Evolutionary conservation across 2,797 vertebrate species (phyloP).

Genomic region (Monodelphis domestica): DNA sequence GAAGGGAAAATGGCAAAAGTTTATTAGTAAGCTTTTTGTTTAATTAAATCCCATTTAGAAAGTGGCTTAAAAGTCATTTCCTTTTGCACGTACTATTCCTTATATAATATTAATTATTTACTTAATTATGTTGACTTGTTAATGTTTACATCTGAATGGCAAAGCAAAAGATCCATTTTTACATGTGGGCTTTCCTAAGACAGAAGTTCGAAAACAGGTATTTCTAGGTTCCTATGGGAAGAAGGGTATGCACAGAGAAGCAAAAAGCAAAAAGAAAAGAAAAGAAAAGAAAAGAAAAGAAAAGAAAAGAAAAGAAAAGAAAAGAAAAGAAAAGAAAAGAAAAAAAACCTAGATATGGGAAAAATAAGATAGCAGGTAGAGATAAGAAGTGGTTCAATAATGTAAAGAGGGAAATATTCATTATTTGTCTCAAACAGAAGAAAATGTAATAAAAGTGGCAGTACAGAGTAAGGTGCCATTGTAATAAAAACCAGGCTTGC

Average conservation of each 20-base stretch:
- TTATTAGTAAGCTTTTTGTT: not conserved
- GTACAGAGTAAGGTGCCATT: constrained; percentile 24
- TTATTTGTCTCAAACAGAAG: constrained; percentile 21
- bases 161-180: constrained; percentile 1
- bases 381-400: constrained; percentile 3
- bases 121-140: constrained; percentile 10
- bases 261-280: constrained; percentile 4
- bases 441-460: constrained; percentile 18
- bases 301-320: too few relatives aligned
- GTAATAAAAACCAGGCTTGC: not conserved
- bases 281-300: too few relatives aligned
- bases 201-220: not conserved
- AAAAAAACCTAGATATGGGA: too few relatives aligned
- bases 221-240: constrained; percentile 7
- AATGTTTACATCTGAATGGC: not conserved
- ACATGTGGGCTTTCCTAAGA: not conserved
- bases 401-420: not conserved
- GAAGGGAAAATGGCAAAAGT: not conserved
- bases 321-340: too few relatives aligned
- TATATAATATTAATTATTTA: not conserved
- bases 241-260: not conserved
- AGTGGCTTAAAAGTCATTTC: not conserved
- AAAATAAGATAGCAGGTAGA: not conserved
- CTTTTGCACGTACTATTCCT: not conserved
- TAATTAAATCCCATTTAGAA: not conserved